These are phyloP conservation scores for Scortum barcoo DNA, from an alignment of 2,113 vertebrate genomes.

Conservation along the genomic window DNA sequence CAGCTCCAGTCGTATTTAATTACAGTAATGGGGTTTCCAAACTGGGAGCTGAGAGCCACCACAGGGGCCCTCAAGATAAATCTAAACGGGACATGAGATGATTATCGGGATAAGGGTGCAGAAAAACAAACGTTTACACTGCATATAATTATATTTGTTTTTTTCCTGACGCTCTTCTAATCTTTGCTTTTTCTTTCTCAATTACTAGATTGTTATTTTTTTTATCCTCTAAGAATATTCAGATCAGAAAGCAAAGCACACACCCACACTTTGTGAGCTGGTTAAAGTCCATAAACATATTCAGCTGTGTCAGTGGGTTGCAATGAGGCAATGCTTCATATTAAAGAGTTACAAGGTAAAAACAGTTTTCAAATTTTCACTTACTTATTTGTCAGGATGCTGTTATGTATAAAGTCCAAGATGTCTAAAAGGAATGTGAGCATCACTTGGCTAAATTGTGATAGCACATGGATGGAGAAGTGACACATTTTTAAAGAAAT, in stretches of 20 bases:
- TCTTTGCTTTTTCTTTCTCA: neutral
- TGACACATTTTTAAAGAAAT: neutral
- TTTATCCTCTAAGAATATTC: conserved; percentile 21
- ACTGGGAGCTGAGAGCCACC: neutral
- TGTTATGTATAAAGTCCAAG: neutral
- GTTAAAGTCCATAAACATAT: neutral
- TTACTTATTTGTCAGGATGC: neutral
- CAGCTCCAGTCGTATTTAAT: conserved; percentile 27
- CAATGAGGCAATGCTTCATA: neutral
- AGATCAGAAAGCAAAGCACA: neutral
- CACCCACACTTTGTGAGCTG: neutral
- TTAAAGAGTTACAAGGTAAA: neutral
- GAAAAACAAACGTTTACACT: neutral
- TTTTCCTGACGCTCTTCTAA: neutral
- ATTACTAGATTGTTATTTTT: neutral
- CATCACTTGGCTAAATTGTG: fast-evolving
- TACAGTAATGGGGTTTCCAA: conserved; percentile 29
- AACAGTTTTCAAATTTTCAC: neutral
- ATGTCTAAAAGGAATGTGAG: neutral
- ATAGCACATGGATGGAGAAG: neutral
- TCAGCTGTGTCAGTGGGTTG: fast-evolving
- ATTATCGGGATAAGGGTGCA: conserved; percentile 10
- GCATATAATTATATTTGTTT: neutral
- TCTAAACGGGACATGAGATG: conserved; percentile 18
- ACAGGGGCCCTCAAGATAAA: neutral